Base-by-base conservation (phyloP, 2,888 invertebrate genomes). In the Ashinkailepas kermadecensis region DNA sequence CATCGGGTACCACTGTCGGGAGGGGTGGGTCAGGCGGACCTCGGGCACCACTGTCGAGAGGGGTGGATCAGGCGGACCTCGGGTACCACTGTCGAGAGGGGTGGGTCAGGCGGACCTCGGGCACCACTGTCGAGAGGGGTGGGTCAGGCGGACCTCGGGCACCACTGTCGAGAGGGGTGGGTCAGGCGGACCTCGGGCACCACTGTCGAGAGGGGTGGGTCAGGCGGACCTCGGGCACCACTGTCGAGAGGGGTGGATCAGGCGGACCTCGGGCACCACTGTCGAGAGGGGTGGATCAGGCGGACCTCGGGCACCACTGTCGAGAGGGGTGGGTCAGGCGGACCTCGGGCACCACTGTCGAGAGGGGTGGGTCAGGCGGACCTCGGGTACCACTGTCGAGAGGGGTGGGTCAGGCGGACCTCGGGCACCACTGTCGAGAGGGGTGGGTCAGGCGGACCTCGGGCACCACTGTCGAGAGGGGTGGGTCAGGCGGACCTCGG, bases 151-250 rank as follows among this genome's bases (percentile, higher is more conserved):
- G n/a, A n/a, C 62, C 18, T 6, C 12, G 15, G 15, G 13, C 18
- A 13, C 62, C 62, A 13, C 62, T 18, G 15, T 18, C 13, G 62
- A 18, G 62, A 62, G 62, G 18, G 15, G 62, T 95, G 62, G 18
- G 62, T 18, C 62, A 62, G 13, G 62, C 62, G 13, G 86, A 95
- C 96, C 86, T 96, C 95, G 87, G 95, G 95, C 89, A 95, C 93
- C 90, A 96, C 94, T 94, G 87, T 83, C 86, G 87, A 81, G n/a
- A 84, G 39, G 39, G 39, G 39, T 39, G 39, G 39, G 39, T 39
- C 39, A 39, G 39, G 39, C 39, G 39, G 39, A 39, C 39, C 39
- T 39, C 39, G 39, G 39, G 39, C 39, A 39, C 39, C 39, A 39
- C 39, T 39, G 39, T 39, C 39, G 39, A 4, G 39, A 39, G 39